Evolutionary conservation across 2,888 invertebrate genomes (phyloP).

Genomic region (Campoplex capitator): DNA sequence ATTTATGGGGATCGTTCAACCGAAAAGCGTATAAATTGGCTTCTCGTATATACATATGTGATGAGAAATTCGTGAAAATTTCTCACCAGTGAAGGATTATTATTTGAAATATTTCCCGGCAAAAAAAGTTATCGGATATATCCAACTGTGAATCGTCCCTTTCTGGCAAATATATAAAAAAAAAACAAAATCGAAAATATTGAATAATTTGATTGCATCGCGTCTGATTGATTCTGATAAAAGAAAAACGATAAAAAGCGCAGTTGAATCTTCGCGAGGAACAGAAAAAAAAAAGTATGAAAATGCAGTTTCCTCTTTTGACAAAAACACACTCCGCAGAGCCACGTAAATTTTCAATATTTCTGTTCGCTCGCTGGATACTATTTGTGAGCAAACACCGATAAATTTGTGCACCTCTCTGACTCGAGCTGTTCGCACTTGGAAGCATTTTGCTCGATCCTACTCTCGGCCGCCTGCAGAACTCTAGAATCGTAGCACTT

Average conservation of each 20-base stretch:
- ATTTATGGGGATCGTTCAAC: not conserved
- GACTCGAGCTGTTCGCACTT: not conserved
- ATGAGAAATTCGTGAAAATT: not conserved
- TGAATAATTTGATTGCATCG: not conserved
- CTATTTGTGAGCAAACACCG: not conserved
- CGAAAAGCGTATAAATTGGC: not conserved
- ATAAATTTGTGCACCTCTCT: not conserved
- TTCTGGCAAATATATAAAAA: not conserved
- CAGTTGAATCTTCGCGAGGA: not conserved
- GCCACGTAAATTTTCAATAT: not conserved
- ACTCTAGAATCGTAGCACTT: not conserved
- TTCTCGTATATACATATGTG: not conserved
- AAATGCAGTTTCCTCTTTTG: not conserved
- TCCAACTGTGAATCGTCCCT: not conserved
- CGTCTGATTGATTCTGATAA: not conserved
- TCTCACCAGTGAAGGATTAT: not conserved
- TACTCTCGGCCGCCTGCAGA: not conserved
- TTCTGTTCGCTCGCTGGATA: not conserved
- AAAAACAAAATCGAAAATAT: not conserved
- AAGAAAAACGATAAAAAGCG: not conserved
- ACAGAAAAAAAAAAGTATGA: not conserved
- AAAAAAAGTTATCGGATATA: not conserved
- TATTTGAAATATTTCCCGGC: not conserved
- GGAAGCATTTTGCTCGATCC: not conserved
- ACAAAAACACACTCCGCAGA: not conserved